Conservation (phyloP, 2,113 vertebrate species). For the Chionomys nivalis region DNA sequence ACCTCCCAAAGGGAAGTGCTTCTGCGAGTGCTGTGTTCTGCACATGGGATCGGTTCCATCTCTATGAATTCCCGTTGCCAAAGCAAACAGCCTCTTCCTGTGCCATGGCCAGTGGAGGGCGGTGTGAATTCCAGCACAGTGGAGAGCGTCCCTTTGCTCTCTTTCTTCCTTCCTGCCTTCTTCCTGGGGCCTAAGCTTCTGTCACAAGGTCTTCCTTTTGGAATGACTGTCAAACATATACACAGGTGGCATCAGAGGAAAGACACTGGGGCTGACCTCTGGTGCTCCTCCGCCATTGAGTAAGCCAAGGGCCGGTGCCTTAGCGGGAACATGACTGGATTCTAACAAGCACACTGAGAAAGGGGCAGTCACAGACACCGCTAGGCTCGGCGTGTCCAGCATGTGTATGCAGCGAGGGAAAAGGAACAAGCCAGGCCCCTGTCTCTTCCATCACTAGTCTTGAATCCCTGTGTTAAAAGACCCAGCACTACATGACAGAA, state of each 20-base stretch:
- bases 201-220: conserved; percentile 80
- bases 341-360: background rate
- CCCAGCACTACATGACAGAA: no score
- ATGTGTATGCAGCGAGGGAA: background rate
- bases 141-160: conserved; percentile 87
- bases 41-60: conserved; percentile 36
- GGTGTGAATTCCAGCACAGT: conserved; percentile 86
- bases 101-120: conserved; percentile 67
- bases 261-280: background rate
- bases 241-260: conserved; percentile 74
- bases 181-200: conserved; percentile 80
- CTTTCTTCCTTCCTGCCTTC: conserved; percentile 89
- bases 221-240: conserved; percentile 67
- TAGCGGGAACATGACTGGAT: background rate
- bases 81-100: conserved; percentile 88
- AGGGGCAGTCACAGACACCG: background rate
- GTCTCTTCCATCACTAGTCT: background rate
- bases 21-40: conserved; percentile 63
- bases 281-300: background rate
- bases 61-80: conserved; percentile 80
- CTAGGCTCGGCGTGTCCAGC: background rate
- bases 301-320: background rate
- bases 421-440: background rate
- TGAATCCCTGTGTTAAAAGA: no score
- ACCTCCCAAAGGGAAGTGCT: background rate